Conservation (phyloP, 2,113 vertebrate genomes). For the Carlito syrichta region DNA sequence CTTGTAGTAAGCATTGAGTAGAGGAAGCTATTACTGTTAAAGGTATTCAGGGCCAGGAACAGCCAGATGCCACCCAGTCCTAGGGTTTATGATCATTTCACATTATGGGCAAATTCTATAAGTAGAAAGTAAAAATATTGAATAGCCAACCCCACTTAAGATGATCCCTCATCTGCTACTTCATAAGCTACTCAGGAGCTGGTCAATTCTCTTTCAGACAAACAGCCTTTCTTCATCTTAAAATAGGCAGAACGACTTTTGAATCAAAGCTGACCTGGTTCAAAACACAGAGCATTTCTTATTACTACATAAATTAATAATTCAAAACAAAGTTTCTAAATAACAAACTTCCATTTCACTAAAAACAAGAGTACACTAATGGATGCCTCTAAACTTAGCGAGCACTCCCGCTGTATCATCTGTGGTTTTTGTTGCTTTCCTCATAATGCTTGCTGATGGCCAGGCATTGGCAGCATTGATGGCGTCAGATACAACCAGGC, state of each 20-base stretch:
- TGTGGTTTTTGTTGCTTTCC: neutral
- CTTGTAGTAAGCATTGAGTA: neutral
- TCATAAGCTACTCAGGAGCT: slow-evolving; percentile 10
- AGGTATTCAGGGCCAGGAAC: neutral
- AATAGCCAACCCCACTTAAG: slow-evolving; percentile 8
- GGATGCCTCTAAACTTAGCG: slow-evolving; percentile 61
- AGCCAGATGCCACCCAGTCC: neutral
- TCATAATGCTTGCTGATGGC: slow-evolving; percentile 13
- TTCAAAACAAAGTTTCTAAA: slow-evolving; percentile 64
- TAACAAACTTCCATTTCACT: slow-evolving; percentile 57
- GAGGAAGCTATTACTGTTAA: neutral
- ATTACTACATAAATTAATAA: slow-evolving; percentile 68
- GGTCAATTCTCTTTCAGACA: slow-evolving; percentile 26
- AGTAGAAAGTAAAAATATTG: slow-evolving; percentile 33
- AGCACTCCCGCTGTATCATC: neutral
- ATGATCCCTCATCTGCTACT: slow-evolving; percentile 1
- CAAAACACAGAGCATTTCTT: slow-evolving; percentile 48
- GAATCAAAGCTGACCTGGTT: slow-evolving; percentile 8
- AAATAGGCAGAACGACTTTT: slow-evolving; percentile 41
- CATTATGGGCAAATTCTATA: neutral
- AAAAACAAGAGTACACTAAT: slow-evolving; percentile 48
- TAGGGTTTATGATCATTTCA: neutral
- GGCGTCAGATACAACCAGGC: neutral
- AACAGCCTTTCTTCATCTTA: slow-evolving; percentile 13
- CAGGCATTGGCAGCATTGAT: neutral